Base-by-base conservation (phyloP, 2,888 invertebrate species). In the Hydrotaea diabolus region DNA sequence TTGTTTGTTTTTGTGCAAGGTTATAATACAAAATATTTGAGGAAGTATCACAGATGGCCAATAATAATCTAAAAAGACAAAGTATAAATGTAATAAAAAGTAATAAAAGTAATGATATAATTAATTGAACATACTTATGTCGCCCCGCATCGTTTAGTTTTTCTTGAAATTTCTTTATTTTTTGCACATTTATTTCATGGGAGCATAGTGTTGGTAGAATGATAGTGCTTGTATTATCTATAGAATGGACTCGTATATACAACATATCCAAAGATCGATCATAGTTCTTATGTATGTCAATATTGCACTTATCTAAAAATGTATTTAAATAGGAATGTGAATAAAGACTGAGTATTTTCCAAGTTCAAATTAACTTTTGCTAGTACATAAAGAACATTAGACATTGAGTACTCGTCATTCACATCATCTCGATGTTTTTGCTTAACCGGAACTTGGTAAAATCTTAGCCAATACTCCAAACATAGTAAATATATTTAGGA, bases 1-100 rank as follows among this genome's bases (percentile, higher is more conserved):
- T 49, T 49, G 8, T 49, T n/a, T 49, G 15, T 49, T 3, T 49
- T 49, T 49, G n/a, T 4, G 2, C 26, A 23, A 59, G 7, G 13
- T 69, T 43, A n/a, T 94, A 92, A 86, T 92, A 93, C 9, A 93
- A 90, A 79, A 93, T 92, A 2, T 93, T 93, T 5, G 92, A 93
- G 69, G 93, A 93, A 2, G 92, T 88, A 82, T 93, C 92, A 9
- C 93, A 91, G 23, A 93, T 90, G 9, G 91, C 93, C n/a, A 93
- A 80, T 46, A 88, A 87, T 84, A 86, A 78, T 64, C 89, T 88
- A 74, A 17, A 85, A 86, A 77, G 74, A 73, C 36, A 83, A 39
- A 39, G 13, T 39, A 39, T 39, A 9, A 8, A 39, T n/a, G 13
- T 39, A 39, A 8, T 39, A 39, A 39, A 39, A 9, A 8, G 4